Base-by-base conservation (phyloP, 2,888 invertebrate genomes). In the Nemotelus pantherinus region DNA sequence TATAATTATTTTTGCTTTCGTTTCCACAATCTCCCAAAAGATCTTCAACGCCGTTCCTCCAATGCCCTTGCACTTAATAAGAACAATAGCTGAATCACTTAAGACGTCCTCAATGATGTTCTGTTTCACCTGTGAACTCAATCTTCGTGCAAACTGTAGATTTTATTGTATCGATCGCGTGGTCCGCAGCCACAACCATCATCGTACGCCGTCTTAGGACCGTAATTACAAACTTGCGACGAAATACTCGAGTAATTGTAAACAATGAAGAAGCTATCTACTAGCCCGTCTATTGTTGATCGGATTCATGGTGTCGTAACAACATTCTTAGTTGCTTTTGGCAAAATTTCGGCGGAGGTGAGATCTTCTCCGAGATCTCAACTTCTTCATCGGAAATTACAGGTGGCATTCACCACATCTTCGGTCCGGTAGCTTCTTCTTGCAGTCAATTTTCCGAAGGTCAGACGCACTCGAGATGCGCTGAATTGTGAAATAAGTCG, bases 331-430 rank as follows among this genome's bases (percentile, higher is more conserved):
- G 10, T 7, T 43, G 25, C 25, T 43, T 63, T 43, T 25, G 63
- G 39, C 63, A 63, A 63, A 7, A 63, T 4, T 63, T 63, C 7
- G 39, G 41, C 10, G 43, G 43, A 5, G 43, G 41, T 7, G 43
- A n/a, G 63, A 63, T 63, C 43, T 43, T 41, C 43, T 43, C 43
- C 43, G 63, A 63, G 39, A 43, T 7, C 2, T 63, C 7, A 39
- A 10, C 10, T 39, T 63, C 43, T 43, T 25, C 25, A 25, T 25
- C 25, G 43, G 63, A 63, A 63, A 10, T 41, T 5, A 63, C 63
- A 63, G 63, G 63, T 63, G 63, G 63, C 63, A 9, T 63, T 63
- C 41, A 63, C 39, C 43, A 4, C n/a, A 25, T 63, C 63, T 63
- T 63, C 39, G 25, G 39, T 25, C 6, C 10, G 63, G 63, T 63